Conservation (phyloP, 2,888 invertebrate species). For the Oxytorus armatus region DNA sequence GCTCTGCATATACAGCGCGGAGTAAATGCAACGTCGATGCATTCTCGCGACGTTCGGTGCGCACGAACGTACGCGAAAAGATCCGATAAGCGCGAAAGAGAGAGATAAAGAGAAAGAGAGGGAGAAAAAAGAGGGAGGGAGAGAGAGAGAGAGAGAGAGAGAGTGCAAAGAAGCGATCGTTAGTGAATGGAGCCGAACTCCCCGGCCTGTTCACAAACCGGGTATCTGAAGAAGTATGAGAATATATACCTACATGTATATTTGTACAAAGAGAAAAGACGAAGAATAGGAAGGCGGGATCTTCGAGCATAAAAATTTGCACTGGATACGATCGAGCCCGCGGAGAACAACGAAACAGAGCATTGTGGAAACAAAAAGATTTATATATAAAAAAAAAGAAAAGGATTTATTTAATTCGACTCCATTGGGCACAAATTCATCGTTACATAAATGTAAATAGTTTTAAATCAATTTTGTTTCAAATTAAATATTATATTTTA, state of each 20-base stretch:
- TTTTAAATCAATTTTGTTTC: background rate
- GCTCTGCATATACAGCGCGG: slow-evolving; percentile 12
- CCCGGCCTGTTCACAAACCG: background rate
- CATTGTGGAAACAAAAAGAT: background rate
- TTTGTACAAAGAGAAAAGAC: slow-evolving; percentile 18
- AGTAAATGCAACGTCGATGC: slow-evolving; percentile 49
- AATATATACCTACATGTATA: slow-evolving; percentile 9
- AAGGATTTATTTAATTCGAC: background rate
- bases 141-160: slow-evolving; percentile 44
- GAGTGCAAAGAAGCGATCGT: slow-evolving; percentile 70
- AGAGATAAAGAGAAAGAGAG: no score
- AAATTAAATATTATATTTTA: slow-evolving; percentile 1
- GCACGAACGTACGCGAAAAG: slow-evolving; percentile 59
- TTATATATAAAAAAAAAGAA: background rate
- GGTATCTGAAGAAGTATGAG: slow-evolving; percentile 34
- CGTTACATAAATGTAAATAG: background rate
- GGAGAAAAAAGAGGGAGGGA: slow-evolving; percentile 56
- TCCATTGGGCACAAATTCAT: slow-evolving; percentile 7
- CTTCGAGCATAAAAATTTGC: slow-evolving; percentile 54
- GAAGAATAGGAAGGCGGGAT: slow-evolving; percentile 31
- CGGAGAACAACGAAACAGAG: slow-evolving; percentile 23
- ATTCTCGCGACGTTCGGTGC: slow-evolving; percentile 54
- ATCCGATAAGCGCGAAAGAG: slow-evolving; percentile 61
- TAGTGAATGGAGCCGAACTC: slow-evolving; percentile 74
- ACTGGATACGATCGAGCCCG: slow-evolving; percentile 51